phyloP scores from a whole-genome alignment of 2,797 vertebrate species.

The Zenarchopterus dispar region DNA sequence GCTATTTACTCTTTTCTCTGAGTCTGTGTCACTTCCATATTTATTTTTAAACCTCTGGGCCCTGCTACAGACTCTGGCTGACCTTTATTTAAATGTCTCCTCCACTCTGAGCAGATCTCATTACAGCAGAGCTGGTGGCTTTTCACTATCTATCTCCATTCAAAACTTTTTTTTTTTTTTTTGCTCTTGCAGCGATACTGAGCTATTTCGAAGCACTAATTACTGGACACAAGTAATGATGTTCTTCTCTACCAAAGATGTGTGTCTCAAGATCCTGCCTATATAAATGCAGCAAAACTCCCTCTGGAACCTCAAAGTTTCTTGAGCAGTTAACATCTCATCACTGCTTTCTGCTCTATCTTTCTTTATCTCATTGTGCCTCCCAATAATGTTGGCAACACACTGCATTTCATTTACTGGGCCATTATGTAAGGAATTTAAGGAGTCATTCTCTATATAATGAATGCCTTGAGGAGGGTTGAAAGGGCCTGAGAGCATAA shows the following conservation, averaged over 20 bases:
- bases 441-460: slow-evolving; percentile 55
- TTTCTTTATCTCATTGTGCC: slow-evolving; percentile 28
- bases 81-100: slow-evolving; percentile 89
- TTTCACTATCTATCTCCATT: slow-evolving; percentile 74
- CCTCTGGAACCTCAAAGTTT: slow-evolving; percentile 56
- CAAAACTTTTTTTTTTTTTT: slow-evolving; percentile 65
- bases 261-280: slow-evolving; percentile 59
- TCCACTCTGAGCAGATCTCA: slow-evolving; percentile 82
- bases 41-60: slow-evolving; percentile 84
- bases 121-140: slow-evolving; percentile 81
- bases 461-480: slow-evolving; percentile 36
- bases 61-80: slow-evolving; percentile 77
- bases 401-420: slow-evolving; percentile 40
- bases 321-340: slow-evolving; percentile 60
- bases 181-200: slow-evolving; percentile 68
- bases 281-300: slow-evolving; percentile 55
- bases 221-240: slow-evolving; percentile 75
- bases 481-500: slow-evolving; percentile 42
- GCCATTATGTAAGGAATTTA: slow-evolving; percentile 40
- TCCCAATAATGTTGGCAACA: slow-evolving; percentile 49
- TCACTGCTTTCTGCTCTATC: slow-evolving; percentile 48
- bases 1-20: slow-evolving; percentile 80
- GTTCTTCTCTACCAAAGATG: slow-evolving; percentile 62
- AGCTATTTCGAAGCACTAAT: slow-evolving; percentile 72
- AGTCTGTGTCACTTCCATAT: slow-evolving; percentile 80